Evolutionary conservation across 1,140 invertebrate genomes (phyloP).

Genomic region (Drosophila seguyi): DNA sequence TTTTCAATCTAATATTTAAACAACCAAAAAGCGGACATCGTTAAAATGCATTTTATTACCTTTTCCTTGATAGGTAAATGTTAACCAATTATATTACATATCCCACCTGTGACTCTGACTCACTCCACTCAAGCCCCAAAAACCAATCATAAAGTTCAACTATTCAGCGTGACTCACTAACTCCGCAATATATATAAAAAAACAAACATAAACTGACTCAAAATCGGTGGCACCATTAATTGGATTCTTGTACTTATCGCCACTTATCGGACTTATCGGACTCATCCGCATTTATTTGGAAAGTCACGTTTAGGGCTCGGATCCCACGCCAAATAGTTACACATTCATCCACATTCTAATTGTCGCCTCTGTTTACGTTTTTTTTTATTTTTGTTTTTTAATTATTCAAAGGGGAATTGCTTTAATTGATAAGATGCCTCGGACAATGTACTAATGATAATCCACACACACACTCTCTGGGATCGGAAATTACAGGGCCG

Average conservation of each 20-base stretch:
- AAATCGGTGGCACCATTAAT: conserved; percentile 26
- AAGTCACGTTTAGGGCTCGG: conserved; percentile 30
- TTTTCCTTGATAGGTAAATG: conserved; percentile 45
- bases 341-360: conserved; percentile 36
- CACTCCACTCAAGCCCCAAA: not conserved
- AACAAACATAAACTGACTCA: not conserved
- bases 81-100: not conserved
- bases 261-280: conserved; percentile 11
- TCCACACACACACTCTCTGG: conserved; percentile 8
- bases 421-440: conserved; percentile 44
- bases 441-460: conserved; percentile 45
- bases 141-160: conserved; percentile 15
- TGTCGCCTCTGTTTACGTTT: conserved; percentile 31
- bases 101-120: conserved; percentile 16
- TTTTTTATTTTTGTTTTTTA: conserved; percentile 24
- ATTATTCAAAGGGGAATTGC: conserved; percentile 33
- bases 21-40: not conserved
- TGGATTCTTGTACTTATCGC: conserved; percentile 31
- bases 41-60: conserved; percentile 44
- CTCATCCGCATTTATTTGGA: conserved; percentile 7
- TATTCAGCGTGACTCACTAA: conserved; percentile 14
- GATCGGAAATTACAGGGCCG: conserved; percentile 32
- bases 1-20: conserved; percentile 13
- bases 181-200: not conserved
- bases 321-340: conserved; percentile 22